A percentile compares a stretch with the other conserved stretches of the same genome.
Conservation (phyloP, 2,888 invertebrate species). For the Nematopogon swammerdamellus region DNA sequence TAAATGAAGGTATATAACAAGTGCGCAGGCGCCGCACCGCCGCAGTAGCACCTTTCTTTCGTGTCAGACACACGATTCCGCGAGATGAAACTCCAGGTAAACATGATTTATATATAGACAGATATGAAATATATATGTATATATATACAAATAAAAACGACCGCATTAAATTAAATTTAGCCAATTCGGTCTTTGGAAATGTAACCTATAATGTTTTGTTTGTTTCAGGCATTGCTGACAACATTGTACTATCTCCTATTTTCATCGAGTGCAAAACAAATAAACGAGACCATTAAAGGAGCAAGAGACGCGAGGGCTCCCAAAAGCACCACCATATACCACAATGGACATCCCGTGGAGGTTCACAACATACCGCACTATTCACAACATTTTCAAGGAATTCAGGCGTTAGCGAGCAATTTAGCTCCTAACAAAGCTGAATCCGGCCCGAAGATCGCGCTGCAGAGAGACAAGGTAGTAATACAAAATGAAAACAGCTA, state of each 20-base stretch:
- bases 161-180: no score
- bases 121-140: no score
- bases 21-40: background rate
- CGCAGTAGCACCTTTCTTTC: background rate
- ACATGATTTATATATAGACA: no score
- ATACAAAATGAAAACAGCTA: slow-evolving; percentile 27
- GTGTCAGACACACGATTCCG: background rate
- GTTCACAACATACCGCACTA: background rate
- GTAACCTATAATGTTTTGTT: background rate
- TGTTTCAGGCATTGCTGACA: background rate
- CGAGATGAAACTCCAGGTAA: background rate
- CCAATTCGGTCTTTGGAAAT: no score
- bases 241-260: background rate
- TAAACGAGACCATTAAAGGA: background rate
- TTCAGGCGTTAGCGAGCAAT: background rate
- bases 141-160: no score
- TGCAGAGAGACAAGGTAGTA: slow-evolving; percentile 23
- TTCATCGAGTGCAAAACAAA: background rate
- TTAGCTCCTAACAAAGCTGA: background rate
- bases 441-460: slow-evolving; percentile 16
- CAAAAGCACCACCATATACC: background rate
- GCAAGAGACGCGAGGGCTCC: background rate
- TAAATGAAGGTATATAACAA: background rate
- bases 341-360: background rate
- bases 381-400: background rate